phyloP scores from a whole-genome alignment of 1,140 invertebrate genomes.

The Drosophila auraria region DNA sequence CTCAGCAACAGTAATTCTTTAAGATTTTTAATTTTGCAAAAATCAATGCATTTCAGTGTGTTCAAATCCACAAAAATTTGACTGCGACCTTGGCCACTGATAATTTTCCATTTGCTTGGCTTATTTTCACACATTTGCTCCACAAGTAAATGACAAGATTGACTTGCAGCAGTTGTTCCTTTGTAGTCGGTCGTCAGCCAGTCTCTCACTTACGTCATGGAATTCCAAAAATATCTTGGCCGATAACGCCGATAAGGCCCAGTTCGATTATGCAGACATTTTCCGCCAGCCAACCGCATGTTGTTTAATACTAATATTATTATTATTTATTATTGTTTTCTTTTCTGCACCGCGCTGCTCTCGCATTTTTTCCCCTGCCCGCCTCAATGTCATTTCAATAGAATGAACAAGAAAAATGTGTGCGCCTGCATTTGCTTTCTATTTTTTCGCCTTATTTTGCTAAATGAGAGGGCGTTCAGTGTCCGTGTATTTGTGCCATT shows the following conservation, averaged over 20 bases:
- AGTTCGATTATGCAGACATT: constrained; percentile 51
- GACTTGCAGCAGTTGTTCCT: constrained; percentile 55
- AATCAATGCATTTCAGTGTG: not conserved
- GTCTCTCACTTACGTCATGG: constrained; percentile 65
- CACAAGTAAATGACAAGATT: constrained; percentile 26
- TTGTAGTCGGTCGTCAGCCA: constrained; percentile 12
- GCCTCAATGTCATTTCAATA: constrained; percentile 79
- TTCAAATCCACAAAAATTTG: constrained; percentile 14
- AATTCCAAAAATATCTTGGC: constrained; percentile 68
- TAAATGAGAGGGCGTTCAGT: constrained; percentile 46
- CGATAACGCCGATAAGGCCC: constrained; percentile 59
- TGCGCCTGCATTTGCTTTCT: constrained; percentile 73
- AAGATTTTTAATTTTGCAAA: not conserved
- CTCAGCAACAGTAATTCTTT: too few relatives aligned
- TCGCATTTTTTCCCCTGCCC: constrained; percentile 20
- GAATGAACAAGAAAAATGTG: constrained; percentile 40
- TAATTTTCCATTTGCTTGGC: constrained; percentile 18
- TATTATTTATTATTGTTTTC: constrained; percentile 45
- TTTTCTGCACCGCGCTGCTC: constrained; percentile 19
- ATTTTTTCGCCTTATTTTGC: constrained; percentile 67
- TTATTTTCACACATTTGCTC: constrained; percentile 17
- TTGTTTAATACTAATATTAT: constrained; percentile 24
- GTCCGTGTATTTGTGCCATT: constrained; percentile 41
- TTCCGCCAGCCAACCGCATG: constrained; percentile 22
- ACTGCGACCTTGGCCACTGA: constrained; percentile 34